A percentile compares a stretch with the other conserved stretches of the same genome.
Evolutionary conservation across 2,888 invertebrate genomes (phyloP).

Genomic region (Tolmerus cingulatus): DNA sequence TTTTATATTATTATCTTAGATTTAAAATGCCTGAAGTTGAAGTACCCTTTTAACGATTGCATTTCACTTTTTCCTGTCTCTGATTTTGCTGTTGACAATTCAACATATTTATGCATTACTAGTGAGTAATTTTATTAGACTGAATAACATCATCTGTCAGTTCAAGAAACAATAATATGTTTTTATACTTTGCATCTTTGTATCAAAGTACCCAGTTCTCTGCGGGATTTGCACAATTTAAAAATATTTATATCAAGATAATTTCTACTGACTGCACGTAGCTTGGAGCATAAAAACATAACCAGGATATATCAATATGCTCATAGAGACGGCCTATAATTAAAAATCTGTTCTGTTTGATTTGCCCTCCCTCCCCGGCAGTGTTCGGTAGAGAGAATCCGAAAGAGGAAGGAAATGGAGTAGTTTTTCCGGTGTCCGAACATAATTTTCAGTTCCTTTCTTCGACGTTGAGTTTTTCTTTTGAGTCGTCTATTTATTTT

Average conservation of each 20-base stretch:
- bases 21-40: no score
- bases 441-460: slow-evolving; percentile 13
- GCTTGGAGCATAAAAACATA: not conserved
- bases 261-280: not conserved
- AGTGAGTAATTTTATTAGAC: no score
- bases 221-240: not conserved
- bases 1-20: no score
- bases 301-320: not conserved
- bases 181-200: no score
- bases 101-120: no score
- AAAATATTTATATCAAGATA: not conserved
- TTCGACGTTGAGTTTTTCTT: not conserved
- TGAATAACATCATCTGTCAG: no score
- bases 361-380: not conserved
- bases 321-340: slow-evolving; percentile 6
- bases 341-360: not conserved
- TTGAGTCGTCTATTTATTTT: slow-evolving; percentile 9
- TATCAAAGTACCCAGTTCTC: no score
- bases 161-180: no score
- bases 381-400: not conserved
- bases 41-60: no score
- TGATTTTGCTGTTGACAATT: no score
- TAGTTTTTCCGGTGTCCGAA: slow-evolving; percentile 11
- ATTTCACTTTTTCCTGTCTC: no score
- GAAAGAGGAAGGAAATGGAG: not conserved